Percentiles rank a stretch among this genome's conserved stretches.
phyloP scores from a whole-genome alignment of 2,113 vertebrate species.

The Chaetodon trifascialis region DNA sequence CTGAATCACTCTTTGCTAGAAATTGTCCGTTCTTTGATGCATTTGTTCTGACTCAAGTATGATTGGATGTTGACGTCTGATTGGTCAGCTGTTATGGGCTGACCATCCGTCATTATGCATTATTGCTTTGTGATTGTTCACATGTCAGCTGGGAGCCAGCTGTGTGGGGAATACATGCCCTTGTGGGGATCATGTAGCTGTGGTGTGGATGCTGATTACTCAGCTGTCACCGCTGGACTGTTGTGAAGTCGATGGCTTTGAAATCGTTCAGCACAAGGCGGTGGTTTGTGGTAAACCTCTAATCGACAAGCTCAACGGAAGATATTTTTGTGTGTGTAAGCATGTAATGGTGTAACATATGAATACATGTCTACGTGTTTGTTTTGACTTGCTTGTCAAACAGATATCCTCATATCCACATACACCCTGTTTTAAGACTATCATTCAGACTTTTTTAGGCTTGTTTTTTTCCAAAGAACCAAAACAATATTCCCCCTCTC shows the following conservation, averaged over 20 bases:
- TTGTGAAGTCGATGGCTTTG: too few species aligned
- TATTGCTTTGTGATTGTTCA: not conserved
- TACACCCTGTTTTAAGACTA: not conserved
- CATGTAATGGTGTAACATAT: not conserved
- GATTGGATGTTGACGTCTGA: too few species aligned
- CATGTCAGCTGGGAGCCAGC: not conserved
- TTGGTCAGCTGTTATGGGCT: not conserved
- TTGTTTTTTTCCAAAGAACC: not conserved
- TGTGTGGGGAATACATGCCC: not conserved
- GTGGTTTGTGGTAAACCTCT: not conserved
- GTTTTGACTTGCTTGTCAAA: not conserved
- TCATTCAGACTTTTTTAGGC: not conserved
- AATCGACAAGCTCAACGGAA: too few species aligned
- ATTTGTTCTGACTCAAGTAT: too few species aligned
- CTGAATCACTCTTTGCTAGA: too few species aligned
- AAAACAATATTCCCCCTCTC: not conserved
- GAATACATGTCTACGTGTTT: too few species aligned
- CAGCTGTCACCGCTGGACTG: not conserved
- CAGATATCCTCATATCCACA: not conserved
- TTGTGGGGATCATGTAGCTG: not conserved
- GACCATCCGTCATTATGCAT: too few species aligned
- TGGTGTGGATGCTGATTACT: not conserved
- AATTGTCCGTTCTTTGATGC: too few species aligned
- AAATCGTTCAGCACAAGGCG: not conserved
- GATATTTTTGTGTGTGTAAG: not conserved